Base-by-base conservation (phyloP, 2,797 vertebrate genomes). In the Vireo griseus region DNA sequence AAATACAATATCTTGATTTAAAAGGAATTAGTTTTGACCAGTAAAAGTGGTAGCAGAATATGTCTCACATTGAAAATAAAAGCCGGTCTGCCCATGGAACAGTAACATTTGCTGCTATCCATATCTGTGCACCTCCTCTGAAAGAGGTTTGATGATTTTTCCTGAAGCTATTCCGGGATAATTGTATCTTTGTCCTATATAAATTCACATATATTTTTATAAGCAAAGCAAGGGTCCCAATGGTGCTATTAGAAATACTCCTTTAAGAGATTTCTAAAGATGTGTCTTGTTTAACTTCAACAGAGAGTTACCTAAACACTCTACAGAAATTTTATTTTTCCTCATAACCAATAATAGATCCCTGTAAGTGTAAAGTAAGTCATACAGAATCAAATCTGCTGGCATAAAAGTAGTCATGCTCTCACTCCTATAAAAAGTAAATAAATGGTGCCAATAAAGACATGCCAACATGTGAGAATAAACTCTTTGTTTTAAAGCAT, bases 371-470 rank as follows among this genome's bases (percentile, higher is more conserved):
- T 79, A 82, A 90, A 96, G 85, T 57, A 58, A 80, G 78, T 89
- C 69, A 83, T 26, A 92, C 39, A 91, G 71, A 96, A 75, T 93
- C 83, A 94, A 88, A 91, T 69, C 50, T 59, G n/a, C 39, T 94
- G 66, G 77, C 42, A 86, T 78, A 54, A 78, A 92, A 83, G 65
- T 22, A 92, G 31, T 76, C 65, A 86, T 93, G 65, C 90, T 92
- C 37, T 95, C 65, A 93, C 74, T 88, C 50, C 59, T 82, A 87
- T 94, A 91, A 95, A 96, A 96, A 94, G 31, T 63, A 94, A 94
- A 83, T 86, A 90, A 86, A 82, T 42, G 24, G 47, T 92, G 63
- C 71, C 59, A 86, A 66, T 84, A 89, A 92, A 89, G 71, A 44
- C 57, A 81, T 63, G 31, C 63, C 67, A 94, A 83, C n/a, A 37